Evolutionary conservation across 2,888 invertebrate genomes (phyloP), one percentile per base, ranked within the genome.

Genomic region (Oxyteleia sp.): DNA sequence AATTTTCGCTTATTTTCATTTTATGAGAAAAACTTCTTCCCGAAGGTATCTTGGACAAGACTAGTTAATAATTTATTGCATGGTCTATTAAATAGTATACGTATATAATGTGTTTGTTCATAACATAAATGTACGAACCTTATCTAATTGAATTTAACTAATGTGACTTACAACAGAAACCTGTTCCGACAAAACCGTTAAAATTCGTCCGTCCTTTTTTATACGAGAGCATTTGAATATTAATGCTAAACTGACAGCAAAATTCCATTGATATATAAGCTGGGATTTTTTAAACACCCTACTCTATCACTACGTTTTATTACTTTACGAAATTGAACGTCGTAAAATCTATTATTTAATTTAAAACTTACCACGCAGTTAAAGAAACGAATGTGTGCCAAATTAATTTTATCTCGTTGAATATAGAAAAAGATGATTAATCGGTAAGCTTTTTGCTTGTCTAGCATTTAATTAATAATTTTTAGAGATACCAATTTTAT

Each of bases 81-180:
- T 35, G 11, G 15, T 18, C n/a, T 35, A 57, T 57, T 20, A 38
- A 20, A 38, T 38, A 38, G 2, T 38, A 20, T 43, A n/a, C 26
- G 3, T 23, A 23, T 16, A 20, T 38, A 18, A 57, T 43, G 41
- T 23, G 43, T 59, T 59, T 59, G 20, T 41, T 23, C 41, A 41
- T 41, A 59, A 23, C 8, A 7, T 11, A 15, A 41, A 13, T 23
- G 13, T 15, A 41, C 23, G 15, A 41, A 41, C 57, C 57, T 41
- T 59, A 59, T 23, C 38, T 59, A 59, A 59, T 59, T 41, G 41
- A 41, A 41, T 41, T 41, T 18, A 59, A 59, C 41, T 59, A 41
- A 29, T 41, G 10, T n/a, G 23, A 20, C 23, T 59, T 41, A 59
- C 26, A 43, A 16, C 16, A 10, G 0, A 41, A 59, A 59, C 41